Conservation (phyloP, 2,797 vertebrate species). For the Alectoris magna region DNA sequence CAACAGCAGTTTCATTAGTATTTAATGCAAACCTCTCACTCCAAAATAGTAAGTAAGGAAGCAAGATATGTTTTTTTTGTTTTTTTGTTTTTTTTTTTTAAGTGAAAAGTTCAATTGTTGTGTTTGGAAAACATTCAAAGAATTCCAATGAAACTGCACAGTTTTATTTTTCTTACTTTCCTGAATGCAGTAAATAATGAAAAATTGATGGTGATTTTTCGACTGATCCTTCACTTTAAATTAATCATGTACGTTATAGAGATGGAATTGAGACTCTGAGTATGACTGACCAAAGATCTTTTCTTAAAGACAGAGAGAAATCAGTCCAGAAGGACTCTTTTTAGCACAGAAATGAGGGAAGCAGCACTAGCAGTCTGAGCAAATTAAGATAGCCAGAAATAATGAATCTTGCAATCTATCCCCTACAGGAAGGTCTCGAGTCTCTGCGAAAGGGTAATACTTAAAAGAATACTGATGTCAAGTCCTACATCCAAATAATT, state of each 20-base stretch:
- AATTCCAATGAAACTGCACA: neutral
- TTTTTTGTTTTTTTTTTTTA: neutral
- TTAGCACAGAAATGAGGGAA: neutral
- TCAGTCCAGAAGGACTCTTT: neutral
- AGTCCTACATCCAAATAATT: neutral
- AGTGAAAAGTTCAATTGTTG: neutral
- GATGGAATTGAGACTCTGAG: accelerated
- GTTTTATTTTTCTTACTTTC: neutral
- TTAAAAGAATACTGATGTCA: neutral
- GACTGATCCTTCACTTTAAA: neutral
- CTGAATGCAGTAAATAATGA: neutral
- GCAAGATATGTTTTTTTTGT: no score
- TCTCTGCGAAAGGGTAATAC: neutral
- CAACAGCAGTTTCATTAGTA: neutral
- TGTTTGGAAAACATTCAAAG: neutral
- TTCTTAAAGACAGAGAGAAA: neutral
- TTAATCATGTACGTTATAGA: neutral
- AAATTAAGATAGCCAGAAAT: neutral
- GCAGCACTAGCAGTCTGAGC: neutral
- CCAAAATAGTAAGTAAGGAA: accelerated
- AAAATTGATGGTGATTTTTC: neutral
- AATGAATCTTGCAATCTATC: neutral
- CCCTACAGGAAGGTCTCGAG: neutral
- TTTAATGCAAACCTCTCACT: accelerated
- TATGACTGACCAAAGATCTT: neutral